Base-by-base conservation (phyloP, 2,113 vertebrate genomes). In the Eira barbara region DNA sequence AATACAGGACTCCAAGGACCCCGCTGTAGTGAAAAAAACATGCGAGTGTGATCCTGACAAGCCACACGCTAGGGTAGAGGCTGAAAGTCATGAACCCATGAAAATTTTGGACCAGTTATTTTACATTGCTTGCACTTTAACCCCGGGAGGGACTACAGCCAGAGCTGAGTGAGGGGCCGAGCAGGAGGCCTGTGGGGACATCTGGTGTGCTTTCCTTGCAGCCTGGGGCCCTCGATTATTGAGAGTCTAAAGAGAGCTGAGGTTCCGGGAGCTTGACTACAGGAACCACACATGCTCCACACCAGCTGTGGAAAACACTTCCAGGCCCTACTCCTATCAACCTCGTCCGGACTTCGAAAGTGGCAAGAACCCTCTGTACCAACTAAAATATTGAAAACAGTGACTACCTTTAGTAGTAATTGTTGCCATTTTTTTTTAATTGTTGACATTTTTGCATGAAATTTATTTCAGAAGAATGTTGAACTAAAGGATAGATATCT, bases 361-460 rank as follows among this genome's bases (percentile, higher is more conserved):
- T 67, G 61, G n/a, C 83, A 82, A 65, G 79, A 61, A 36, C 65
- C 2, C 11, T 34, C 52, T 29, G 14, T 3, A 36, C 3, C 52
- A 61, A 25, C 6, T 15, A 61, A 52, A 73, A 63, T 85, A 29
- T 36, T 93, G 31, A 39, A 82, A 83, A 55, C 21, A 78, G 29
- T 34, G 13, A 55, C 31, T 69, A n/a, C 49, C 21, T 96, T 91
- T 78, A 91, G 61, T 73, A 97, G 84, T 31, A 9, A 78, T 31
- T 78, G 31, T 36, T 67, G 55, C 17, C 20, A 36, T 42, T 78
- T 90, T 89, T 89, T 71, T 47, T 9, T 29, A 15, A 76, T 45
- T 76, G 29, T 36, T 67, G 55, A 13, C 21, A 36, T 78, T 87
- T 89, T 90, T 71, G 76, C 25, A 85, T 88, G 34, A 81, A 89